Percentiles rank a stretch among this genome's conserved stretches.
These are phyloP conservation scores for Trochalopteron elliotii DNA, from an alignment of 2,113 vertebrate species.

Conservation along the genomic window DNA sequence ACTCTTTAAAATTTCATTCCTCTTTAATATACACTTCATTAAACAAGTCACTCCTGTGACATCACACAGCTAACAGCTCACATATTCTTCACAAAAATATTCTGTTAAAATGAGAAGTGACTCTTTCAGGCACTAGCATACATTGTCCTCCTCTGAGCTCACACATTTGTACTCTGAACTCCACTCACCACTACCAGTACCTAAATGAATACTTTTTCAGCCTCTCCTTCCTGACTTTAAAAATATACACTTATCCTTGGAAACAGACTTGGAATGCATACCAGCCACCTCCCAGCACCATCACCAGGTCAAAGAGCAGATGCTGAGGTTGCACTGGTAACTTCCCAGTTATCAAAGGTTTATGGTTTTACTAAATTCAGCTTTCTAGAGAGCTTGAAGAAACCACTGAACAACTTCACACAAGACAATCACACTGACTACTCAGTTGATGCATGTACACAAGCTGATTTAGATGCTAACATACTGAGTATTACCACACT, in stretches of 20 bases:
- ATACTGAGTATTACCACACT: not conserved
- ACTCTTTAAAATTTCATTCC: not conserved
- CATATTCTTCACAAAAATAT: not conserved
- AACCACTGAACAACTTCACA: not conserved
- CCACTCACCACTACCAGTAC: not conserved
- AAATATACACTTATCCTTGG: not conserved
- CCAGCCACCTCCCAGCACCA: not conserved
- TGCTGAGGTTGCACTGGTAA: conserved; percentile 3
- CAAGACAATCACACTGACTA: not conserved
- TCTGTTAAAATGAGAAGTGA: not conserved
- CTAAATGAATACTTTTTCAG: not conserved
- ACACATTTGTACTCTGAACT: not conserved
- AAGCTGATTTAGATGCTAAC: not conserved
- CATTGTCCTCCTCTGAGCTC: not conserved
- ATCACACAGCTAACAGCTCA: not conserved
- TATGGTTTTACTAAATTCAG: not conserved
- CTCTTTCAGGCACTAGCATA: not conserved
- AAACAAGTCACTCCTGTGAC: not conserved
- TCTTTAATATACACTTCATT: not conserved
- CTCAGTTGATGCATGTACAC: not conserved
- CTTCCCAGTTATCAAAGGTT: not conserved
- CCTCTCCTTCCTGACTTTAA: not conserved
- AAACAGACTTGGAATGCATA: not conserved
- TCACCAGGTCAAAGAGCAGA: conserved; percentile 27
- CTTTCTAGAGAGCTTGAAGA: not conserved